These are phyloP conservation scores for Drosophila histrio DNA, from an alignment of 2,888 invertebrate species.

Conservation along the genomic window DNA sequence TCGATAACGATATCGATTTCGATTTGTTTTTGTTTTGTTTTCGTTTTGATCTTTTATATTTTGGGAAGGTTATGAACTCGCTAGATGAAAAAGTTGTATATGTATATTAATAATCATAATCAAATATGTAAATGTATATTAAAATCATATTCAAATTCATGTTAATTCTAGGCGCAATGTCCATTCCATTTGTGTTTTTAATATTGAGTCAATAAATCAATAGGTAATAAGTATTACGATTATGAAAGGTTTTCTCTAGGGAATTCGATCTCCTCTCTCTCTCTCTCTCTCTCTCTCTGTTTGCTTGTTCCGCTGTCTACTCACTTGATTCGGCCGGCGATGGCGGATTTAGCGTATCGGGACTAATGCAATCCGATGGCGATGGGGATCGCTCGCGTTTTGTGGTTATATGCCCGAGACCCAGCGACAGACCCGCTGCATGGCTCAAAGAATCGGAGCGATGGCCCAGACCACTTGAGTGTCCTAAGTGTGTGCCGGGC, in stretches of 20 bases:
- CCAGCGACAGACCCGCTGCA: constrained; percentile 86
- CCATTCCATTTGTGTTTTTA: constrained; percentile 76
- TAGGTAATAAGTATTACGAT: constrained; percentile 17
- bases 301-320: constrained; percentile 82
- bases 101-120: constrained; percentile 19
- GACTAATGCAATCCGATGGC: constrained; percentile 94
- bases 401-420: constrained; percentile 88
- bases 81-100: constrained; percentile 50
- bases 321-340: constrained; percentile 96
- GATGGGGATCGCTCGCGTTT: constrained; percentile 94
- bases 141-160: constrained; percentile 50
- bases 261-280: neutral
- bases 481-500: constrained; percentile 86
- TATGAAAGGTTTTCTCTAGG: constrained; percentile 8
- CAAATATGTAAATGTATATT: constrained; percentile 36
- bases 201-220: constrained; percentile 35
- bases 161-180: constrained; percentile 68
- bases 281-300: too few relatives aligned
- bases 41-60: neutral
- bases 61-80: constrained; percentile 24
- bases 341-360: constrained; percentile 94
- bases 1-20: too few relatives aligned
- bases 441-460: constrained; percentile 85
- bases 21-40: constrained; percentile 16
- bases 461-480: constrained; percentile 84